Base-by-base conservation (phyloP, 2,113 vertebrate genomes). In the Oryzias celebensis region DNA sequence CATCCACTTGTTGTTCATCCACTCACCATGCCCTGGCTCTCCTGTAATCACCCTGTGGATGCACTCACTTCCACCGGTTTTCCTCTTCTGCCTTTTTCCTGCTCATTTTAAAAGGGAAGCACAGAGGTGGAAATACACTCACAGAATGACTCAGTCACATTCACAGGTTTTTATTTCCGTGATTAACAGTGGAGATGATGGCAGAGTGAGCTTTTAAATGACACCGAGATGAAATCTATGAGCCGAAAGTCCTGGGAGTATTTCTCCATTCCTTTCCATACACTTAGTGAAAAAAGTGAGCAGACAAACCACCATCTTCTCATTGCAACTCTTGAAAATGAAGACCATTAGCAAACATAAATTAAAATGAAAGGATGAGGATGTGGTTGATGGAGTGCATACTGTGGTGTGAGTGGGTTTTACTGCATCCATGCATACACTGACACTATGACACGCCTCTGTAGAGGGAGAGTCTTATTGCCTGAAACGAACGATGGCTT, bases 271-370 rank as follows among this genome's bases (percentile, higher is more conserved):
- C 36, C 36, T 36, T 36, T 36, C 36, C 10, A 36, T 36, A 36
- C 36, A 36, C 36, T 36, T 36, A 36, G 36, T 62, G 66, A 58
- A 81, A 82, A 85, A 84, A 68, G 81, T 86, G 74, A 84, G 87
- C 84, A 85, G 75, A 76, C 80, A 64, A 60, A 62, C 83, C 68
- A 71, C 64, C 76, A 65, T 78, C 71, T 86, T 80, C 59, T 56
- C 62, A 68, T 23, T 55, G 77, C 75, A 65, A 51, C 60, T 65
- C 54, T 49, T 68, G 58, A 62, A 61, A 87, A 62, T 76, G 76
- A 67, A 67, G 63, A 58, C 71, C 77, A 87, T 83, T 88, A 84
- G 75, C 71, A 65, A 85, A 83, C 68, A 76, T 75, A 87, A 85
- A 85, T 81, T 65, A 82, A 76, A 67, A 80, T 79, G 71, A 78